These are phyloP conservation scores for Thyatira batis DNA, from an alignment of 2,888 invertebrate species.

Conservation along the genomic window DNA sequence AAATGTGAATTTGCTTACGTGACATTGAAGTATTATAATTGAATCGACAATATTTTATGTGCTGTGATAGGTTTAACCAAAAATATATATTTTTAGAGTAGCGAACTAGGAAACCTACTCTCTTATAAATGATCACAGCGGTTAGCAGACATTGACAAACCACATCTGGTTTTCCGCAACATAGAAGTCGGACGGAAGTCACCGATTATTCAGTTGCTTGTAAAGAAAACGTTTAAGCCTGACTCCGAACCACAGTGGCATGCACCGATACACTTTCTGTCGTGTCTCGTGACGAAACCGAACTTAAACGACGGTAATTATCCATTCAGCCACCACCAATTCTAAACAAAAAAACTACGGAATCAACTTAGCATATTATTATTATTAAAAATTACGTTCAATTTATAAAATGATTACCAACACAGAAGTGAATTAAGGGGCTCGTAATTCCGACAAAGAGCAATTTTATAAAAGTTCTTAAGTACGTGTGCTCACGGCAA, in stretches of 20 bases:
- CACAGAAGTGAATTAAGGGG: constrained; percentile 4
- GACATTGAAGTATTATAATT: too few species aligned
- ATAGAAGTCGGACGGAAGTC: too few species aligned
- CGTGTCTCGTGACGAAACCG: background rate
- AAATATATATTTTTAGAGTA: too few species aligned
- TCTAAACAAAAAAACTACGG: background rate
- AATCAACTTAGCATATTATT: background rate
- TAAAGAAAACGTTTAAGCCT: too few species aligned
- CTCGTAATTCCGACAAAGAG: constrained; percentile 10
- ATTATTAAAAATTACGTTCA: constrained; percentile 2
- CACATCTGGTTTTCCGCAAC: too few species aligned
- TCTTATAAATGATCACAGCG: too few species aligned
- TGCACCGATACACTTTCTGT: background rate
- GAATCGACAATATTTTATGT: too few species aligned
- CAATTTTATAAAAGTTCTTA: constrained; percentile 9
- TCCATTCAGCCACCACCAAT: background rate
- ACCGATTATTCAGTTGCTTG: too few species aligned
- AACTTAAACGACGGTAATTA: background rate
- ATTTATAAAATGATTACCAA: background rate
- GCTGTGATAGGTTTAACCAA: too few species aligned
- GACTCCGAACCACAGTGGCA: background rate
- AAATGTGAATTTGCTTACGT: too few species aligned
- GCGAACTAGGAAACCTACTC: too few species aligned
- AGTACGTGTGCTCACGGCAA: constrained; percentile 9
- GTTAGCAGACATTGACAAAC: too few species aligned